Conservation (phyloP, 2,888 invertebrate species). For the Perizoma affinitatum region DNA sequence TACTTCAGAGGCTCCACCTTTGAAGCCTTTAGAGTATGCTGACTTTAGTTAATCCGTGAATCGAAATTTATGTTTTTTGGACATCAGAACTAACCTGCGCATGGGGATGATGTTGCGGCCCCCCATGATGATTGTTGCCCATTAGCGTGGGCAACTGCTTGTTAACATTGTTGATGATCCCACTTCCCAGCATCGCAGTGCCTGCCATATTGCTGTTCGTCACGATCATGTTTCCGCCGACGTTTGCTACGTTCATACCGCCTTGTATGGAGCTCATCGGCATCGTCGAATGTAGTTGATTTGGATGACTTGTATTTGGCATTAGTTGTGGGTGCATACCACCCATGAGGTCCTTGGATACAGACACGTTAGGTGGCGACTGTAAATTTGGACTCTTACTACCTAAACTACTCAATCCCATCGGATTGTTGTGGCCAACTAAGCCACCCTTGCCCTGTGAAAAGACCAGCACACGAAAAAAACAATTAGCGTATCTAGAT, state of each 20-base stretch:
- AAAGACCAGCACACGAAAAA: slow-evolving; percentile 75
- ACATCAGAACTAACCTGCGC: slow-evolving; percentile 65
- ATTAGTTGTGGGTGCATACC: slow-evolving; percentile 88
- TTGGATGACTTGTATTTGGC: slow-evolving; percentile 89
- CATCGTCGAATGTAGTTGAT: slow-evolving; percentile 83
- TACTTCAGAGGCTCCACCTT: background rate
- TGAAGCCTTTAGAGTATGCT: background rate
- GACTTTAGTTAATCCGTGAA: no score
- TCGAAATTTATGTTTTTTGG: no score
- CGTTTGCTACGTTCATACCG: slow-evolving; percentile 87
- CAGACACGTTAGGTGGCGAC: slow-evolving; percentile 92
- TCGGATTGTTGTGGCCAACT: slow-evolving; percentile 88
- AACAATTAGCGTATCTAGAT: slow-evolving; percentile 55
- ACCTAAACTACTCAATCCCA: slow-evolving; percentile 90
- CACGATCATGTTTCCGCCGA: slow-evolving; percentile 90
- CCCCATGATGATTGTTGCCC: slow-evolving; percentile 81
- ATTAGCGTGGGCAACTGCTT: slow-evolving; percentile 88
- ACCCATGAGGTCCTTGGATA: slow-evolving; percentile 91
- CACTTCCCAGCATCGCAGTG: slow-evolving; percentile 89
- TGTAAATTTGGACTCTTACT: slow-evolving; percentile 93
- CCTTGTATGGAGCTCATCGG: slow-evolving; percentile 89
- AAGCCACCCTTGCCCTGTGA: slow-evolving; percentile 88
- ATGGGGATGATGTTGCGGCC: slow-evolving; percentile 74
- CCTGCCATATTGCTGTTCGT: slow-evolving; percentile 89
- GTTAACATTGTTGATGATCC: slow-evolving; percentile 90